A percentile compares a stretch with the other conserved stretches of the same genome.
phyloP scores from a whole-genome alignment of 2,888 invertebrate species.

The Volucella zonaria region DNA sequence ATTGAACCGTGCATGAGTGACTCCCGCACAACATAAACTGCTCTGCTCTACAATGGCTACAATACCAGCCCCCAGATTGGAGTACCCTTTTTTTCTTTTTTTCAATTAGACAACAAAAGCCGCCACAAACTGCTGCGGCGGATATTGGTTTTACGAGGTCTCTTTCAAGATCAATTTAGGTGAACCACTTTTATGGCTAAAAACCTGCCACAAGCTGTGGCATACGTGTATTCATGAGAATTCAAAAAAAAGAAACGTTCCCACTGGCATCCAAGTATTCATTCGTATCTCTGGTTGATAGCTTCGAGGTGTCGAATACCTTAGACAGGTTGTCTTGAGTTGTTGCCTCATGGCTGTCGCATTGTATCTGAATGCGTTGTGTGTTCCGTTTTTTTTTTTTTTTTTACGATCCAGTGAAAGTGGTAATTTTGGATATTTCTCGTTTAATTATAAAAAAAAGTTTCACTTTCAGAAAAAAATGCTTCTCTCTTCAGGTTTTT shows the following conservation, averaged over 20 bases:
- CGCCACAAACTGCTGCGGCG: not conserved
- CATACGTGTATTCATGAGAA: not conserved
- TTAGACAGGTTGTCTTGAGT: slow-evolving; percentile 26
- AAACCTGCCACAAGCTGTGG: not conserved
- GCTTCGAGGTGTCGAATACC: slow-evolving; percentile 36
- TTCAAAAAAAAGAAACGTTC: slow-evolving; percentile 10
- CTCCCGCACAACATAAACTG: slow-evolving; percentile 43
- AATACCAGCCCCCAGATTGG: not conserved
- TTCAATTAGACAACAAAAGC: slow-evolving; percentile 31
- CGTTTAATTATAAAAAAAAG: slow-evolving; percentile 11
- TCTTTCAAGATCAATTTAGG: slow-evolving; percentile 36
- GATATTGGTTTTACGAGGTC: not conserved
- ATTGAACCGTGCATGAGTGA: slow-evolving; percentile 63
- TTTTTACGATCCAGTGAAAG: slow-evolving; percentile 63
- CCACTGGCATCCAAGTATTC: not conserved
- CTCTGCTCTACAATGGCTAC: not conserved
- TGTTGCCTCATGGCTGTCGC: slow-evolving; percentile 3
- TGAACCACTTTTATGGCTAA: slow-evolving; percentile 43
- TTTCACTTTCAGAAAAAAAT: slow-evolving; percentile 43
- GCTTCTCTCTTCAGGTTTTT: not conserved
- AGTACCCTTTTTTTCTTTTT: not conserved
- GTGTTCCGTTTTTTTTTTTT: slow-evolving; percentile 30
- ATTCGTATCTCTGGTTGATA: slow-evolving; percentile 15
- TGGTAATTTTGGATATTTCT: slow-evolving; percentile 54
- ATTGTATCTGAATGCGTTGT: slow-evolving; percentile 9